Percentiles rank a stretch among this genome's conserved stretches.
Evolutionary conservation across 2,888 invertebrate genomes (phyloP).

Genomic region (Cerastoderma edule): DNA sequence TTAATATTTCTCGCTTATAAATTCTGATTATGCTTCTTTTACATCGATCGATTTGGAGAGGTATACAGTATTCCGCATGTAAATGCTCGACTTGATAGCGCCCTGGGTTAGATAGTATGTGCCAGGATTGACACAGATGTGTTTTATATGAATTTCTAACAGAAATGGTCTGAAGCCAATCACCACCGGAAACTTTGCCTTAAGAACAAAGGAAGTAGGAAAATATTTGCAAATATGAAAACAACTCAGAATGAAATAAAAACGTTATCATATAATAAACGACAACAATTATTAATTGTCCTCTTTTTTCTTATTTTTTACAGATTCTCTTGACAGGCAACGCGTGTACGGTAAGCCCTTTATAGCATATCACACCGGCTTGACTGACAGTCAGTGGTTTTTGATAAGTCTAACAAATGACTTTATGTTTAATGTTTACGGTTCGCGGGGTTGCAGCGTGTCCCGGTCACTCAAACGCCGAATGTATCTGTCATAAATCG

Average conservation of each 20-base stretch:
- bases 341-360: slow-evolving; percentile 20
- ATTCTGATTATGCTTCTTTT: no score
- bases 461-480: no score
- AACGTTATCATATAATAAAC: not conserved
- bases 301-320: slow-evolving; percentile 9
- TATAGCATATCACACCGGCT: not conserved
- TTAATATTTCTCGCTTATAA: no score
- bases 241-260: not conserved
- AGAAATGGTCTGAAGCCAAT: not conserved
- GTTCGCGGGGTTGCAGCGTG: not conserved
- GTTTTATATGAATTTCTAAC: not conserved
- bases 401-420: not conserved
- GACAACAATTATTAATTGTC: not conserved
- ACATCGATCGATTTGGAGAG: no score
- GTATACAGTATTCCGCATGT: no score
- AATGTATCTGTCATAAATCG: no score
- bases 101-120: no score
- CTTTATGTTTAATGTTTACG: not conserved
- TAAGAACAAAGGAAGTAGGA: not conserved
- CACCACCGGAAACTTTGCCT: not conserved
- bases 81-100: no score
- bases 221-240: not conserved
- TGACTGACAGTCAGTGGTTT: slow-evolving; percentile 12
- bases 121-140: no score
- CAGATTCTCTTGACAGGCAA: slow-evolving; percentile 3